These are phyloP conservation scores for Pachyramphus minor DNA, from an alignment of 2,113 vertebrate species.

Conservation along the genomic window DNA sequence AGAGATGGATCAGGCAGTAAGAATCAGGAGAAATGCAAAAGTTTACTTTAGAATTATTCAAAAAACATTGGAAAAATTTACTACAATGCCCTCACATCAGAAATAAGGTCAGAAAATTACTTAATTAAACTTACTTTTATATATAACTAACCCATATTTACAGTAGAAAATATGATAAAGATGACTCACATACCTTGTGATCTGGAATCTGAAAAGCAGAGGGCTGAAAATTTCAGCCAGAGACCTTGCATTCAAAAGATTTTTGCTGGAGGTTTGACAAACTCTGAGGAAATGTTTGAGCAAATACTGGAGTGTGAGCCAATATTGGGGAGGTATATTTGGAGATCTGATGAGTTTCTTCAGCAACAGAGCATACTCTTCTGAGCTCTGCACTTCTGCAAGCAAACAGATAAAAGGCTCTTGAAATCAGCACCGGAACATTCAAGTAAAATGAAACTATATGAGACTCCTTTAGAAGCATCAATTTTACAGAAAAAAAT, in stretches of 20 bases:
- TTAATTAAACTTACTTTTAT: not conserved
- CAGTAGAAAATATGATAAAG: not conserved
- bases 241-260: conserved; percentile 82
- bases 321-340: conserved; percentile 89
- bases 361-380: conserved; percentile 86
- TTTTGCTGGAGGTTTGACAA: conserved; percentile 85
- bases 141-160: not conserved
- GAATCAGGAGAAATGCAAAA: not conserved
- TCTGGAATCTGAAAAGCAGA: conserved; percentile 85
- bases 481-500: not conserved
- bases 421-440: not conserved
- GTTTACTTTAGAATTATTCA: not conserved
- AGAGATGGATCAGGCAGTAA: conserved; percentile 3
- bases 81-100: not conserved
- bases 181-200: conserved; percentile 76
- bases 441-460: not conserved
- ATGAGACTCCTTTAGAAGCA: not conserved
- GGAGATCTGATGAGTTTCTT: conserved; percentile 82
- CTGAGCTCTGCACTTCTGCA: conserved; percentile 85
- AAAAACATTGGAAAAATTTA: not conserved
- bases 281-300: conserved; percentile 90
- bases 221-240: conserved; percentile 94
- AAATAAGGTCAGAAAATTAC: not conserved
- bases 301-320: conserved; percentile 92
- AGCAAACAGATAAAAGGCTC: not conserved